These are phyloP conservation scores for Hydrolagus affinis DNA, from an alignment of 2,113 vertebrate genomes.

Conservation along the genomic window DNA sequence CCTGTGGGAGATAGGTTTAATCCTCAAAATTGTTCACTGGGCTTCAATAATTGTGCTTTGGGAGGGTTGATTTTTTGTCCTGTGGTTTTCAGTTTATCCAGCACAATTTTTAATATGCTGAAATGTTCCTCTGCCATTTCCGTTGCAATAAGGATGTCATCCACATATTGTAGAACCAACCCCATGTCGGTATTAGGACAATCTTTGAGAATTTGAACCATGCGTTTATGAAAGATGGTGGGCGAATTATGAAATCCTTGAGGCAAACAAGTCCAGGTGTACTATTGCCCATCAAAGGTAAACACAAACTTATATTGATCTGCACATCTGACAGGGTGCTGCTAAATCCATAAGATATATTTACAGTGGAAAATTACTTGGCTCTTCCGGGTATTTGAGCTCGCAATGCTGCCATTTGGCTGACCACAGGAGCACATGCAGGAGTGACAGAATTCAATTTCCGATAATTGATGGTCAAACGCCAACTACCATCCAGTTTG, in stretches of 20 bases:
- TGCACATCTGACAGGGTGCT: background rate
- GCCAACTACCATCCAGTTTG: background rate
- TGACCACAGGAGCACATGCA: background rate
- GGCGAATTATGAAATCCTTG: background rate
- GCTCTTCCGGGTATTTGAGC: background rate
- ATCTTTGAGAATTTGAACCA: background rate
- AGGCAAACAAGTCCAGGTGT: background rate
- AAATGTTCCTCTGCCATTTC: background rate
- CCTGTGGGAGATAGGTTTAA: background rate
- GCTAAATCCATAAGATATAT: background rate
- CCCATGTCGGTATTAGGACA: background rate
- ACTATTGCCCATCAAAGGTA: background rate
- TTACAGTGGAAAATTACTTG: background rate
- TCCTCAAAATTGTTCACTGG: no score
- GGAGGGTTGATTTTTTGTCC: background rate
- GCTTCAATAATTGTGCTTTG: no score
- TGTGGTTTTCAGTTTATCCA: background rate
- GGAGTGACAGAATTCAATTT: background rate
- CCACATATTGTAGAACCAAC: background rate
- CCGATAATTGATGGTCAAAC: background rate
- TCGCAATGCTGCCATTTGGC: background rate
- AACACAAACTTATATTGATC: background rate
- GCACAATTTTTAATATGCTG: background rate
- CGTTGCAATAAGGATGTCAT: background rate
- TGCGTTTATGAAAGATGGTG: background rate